Base-by-base conservation (phyloP, 2,113 vertebrate species). In the Equus quagga region DNA sequence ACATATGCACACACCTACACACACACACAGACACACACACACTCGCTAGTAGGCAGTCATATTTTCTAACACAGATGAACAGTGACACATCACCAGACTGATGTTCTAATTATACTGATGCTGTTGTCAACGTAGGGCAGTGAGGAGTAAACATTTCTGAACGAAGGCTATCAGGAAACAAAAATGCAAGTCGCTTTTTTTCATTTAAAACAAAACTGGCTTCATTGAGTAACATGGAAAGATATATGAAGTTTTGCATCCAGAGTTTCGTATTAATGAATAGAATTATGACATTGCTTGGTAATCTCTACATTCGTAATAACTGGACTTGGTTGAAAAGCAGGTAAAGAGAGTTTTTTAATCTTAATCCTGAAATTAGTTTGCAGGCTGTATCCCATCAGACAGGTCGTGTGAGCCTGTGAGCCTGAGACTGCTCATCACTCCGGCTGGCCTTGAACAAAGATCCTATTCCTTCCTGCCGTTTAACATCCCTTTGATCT, bases 401-500 rank as follows among this genome's bases (percentile, higher is more conserved):
- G 23, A 36, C 51, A n/a, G 18, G 46, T 44, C 70, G 58, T 7
- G 7, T 3, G n/a, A 14, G 23, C 44, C 76, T 31, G 31, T 28
- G 70, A 10, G 33, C 33, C 41, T 26, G 65, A 65, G 60, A 76
- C 4, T 5, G 10, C 28, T 65, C 62, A 44, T 8, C 54, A 17
- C 18, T 85, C 56, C 21, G 21, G 84, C 72, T 60, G 86, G 69
- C 79, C 85, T 24, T 69, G 51, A 81, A 31, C 82, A 62, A 60
- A 54, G 28, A 65, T 51, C 41, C 33, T 44, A 15, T 23, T 81
- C 80, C 56, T 82, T 73, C 51, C n/a, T 62, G 41, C 28, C 33
- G 41, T 24, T 19, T 93, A 51, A 87, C 62, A 83, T 6, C 49
- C 65, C 65, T 95, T 87, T 81, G 89, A 93, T 93, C 89, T 76